These are phyloP conservation scores for Diorhabda sublineata DNA, from an alignment of 1,140 invertebrate species.

Conservation along the genomic window DNA sequence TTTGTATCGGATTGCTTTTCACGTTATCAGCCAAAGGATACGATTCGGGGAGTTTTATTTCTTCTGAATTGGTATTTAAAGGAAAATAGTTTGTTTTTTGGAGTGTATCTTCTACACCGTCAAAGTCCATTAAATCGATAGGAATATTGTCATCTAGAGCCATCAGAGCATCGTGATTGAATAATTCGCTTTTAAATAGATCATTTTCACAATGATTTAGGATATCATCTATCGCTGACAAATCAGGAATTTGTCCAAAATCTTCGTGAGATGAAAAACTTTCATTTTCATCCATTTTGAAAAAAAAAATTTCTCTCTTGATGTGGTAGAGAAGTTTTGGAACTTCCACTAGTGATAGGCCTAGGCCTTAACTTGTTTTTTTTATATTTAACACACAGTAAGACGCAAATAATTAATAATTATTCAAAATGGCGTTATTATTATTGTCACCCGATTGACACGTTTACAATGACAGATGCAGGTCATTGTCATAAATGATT, in stretches of 20 bases:
- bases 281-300: conserved; percentile 39
- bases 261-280: conserved; percentile 36
- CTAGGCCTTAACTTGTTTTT: no score
- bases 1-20: background rate
- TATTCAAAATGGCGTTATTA: no score
- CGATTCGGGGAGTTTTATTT: conserved; percentile 19
- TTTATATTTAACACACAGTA: no score
- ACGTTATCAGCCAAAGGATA: conserved; percentile 6
- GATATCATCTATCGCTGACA: conserved; percentile 45
- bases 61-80: conserved; percentile 22
- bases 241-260: conserved; percentile 41
- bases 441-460: no score
- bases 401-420: no score
- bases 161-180: conserved; percentile 40
- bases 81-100: conserved; percentile 26
- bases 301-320: no score
- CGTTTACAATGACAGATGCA: no score
- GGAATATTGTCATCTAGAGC: conserved; percentile 39
- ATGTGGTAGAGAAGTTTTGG: no score
- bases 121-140: conserved; percentile 36
- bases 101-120: conserved; percentile 33
- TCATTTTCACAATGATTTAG: conserved; percentile 43
- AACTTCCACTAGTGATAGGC: no score
- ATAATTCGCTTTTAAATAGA: conserved; percentile 40
- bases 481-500: no score